These are phyloP conservation scores for Drosophila busckii DNA, from an alignment of 1,140 invertebrate genomes.

Conservation along the genomic window DNA sequence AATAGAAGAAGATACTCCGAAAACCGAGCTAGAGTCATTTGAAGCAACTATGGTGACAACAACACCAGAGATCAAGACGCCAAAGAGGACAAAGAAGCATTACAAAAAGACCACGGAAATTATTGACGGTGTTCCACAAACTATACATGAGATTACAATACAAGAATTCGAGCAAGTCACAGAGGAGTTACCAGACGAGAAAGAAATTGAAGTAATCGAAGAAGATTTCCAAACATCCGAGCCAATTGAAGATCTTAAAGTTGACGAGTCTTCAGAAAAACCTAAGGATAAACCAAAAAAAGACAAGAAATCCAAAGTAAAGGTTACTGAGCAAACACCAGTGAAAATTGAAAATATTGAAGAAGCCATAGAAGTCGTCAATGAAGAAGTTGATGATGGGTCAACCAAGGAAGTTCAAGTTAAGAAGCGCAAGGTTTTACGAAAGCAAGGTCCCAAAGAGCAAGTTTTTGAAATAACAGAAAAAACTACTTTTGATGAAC, in stretches of 20 bases:
- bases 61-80: slow-evolving; percentile 41
- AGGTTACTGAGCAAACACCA: slow-evolving; percentile 25
- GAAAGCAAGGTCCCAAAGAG: slow-evolving; percentile 45
- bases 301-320: slow-evolving; percentile 24
- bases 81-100: slow-evolving; percentile 67
- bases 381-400: slow-evolving; percentile 26
- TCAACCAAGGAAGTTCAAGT: slow-evolving; percentile 34
- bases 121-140: slow-evolving; percentile 51
- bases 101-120: slow-evolving; percentile 52
- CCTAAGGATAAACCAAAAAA: slow-evolving; percentile 44
- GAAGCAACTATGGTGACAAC: slow-evolving; percentile 34
- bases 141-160: slow-evolving; percentile 50
- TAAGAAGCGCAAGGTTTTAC: slow-evolving; percentile 46
- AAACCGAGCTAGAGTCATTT: slow-evolving; percentile 45
- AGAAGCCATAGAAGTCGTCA: slow-evolving; percentile 29
- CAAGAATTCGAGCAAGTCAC: slow-evolving; percentile 47
- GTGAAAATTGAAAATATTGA: slow-evolving; percentile 42
- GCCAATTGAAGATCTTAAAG: no score
- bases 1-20: slow-evolving; percentile 63
- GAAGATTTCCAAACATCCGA: slow-evolving; percentile 27
- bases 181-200: slow-evolving; percentile 12
- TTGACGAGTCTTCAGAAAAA: slow-evolving; percentile 45
- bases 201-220: slow-evolving; percentile 29
- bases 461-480: slow-evolving; percentile 54
- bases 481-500: slow-evolving; percentile 32